A percentile compares a stretch with the other conserved stretches of the same genome.
Conservation (phyloP, 2,888 invertebrate species). For the Drosophila koepferae region DNA sequence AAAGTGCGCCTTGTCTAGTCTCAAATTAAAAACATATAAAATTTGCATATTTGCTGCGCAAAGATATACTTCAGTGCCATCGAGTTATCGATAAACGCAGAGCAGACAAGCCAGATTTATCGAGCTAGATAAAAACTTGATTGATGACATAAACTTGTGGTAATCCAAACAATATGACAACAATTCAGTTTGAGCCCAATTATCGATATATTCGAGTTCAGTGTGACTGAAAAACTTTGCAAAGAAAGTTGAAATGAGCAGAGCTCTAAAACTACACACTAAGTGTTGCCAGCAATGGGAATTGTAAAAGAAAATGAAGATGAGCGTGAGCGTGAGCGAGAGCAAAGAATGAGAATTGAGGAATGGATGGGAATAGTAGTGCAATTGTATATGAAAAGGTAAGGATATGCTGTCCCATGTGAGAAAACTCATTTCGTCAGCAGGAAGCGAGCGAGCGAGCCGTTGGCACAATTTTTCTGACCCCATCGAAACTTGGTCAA, state of each 20-base stretch:
- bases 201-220: constrained; percentile 15
- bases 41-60: constrained; percentile 72
- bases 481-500: constrained; percentile 57
- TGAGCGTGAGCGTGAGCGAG: neutral
- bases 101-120: neutral
- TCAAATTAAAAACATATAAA: constrained; percentile 82
- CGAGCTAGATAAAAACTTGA: neutral
- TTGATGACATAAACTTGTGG: too few species aligned
- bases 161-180: too few species aligned
- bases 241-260: constrained; percentile 52
- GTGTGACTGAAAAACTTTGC: constrained; percentile 37
- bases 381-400: constrained; percentile 44
- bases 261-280: constrained; percentile 49
- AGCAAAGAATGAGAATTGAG: neutral
- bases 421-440: constrained; percentile 62
- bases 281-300: constrained; percentile 13
- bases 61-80: constrained; percentile 52
- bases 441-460: constrained; percentile 14
- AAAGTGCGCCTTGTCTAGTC: neutral
- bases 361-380: constrained; percentile 22
- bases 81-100: neutral
- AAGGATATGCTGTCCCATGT: constrained; percentile 15
- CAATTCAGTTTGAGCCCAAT: neutral
- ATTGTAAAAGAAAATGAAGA: neutral
- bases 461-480: constrained; percentile 1